Base-by-base conservation (phyloP, 1,140 invertebrate species). In the Thaumatotibia leucotreta region DNA sequence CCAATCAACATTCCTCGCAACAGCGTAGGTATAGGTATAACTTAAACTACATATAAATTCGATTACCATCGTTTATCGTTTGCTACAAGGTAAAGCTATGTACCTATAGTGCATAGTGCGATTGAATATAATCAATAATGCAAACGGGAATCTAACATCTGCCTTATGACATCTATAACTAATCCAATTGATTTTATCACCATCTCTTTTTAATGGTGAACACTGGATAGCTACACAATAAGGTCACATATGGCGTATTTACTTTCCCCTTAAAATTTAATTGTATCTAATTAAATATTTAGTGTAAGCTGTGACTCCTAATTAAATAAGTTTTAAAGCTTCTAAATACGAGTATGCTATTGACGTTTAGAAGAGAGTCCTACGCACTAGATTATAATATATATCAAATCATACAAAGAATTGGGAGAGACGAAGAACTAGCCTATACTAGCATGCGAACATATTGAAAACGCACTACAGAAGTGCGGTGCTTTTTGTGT, bases 321-420 rank as follows among this genome's bases (percentile, higher is more conserved):
- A 29, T 29, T 2, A 29, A 6, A 2, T 29, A 29, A 29, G 27
- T 49, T n/a, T n/a, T n/a, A n/a, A n/a, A n/a, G n/a, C n/a, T 52
- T 52, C 17, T 52, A 22, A 52, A 20, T 52, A 39, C 14, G 14
- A 39, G 9, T 4, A 49, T 49, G 8, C 39, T 23, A 52, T 52
- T 52, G 49, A 52, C 49, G 22, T 52, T 52, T 52, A 52, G 49
- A 52, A 52, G 49, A 52, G 49, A 52, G 49, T 33, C 49, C 22
- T 52, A 52, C n/a, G 11, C 6, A 33, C 32, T 33, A 33, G n/a
- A n/a, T n/a, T n/a, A n/a, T n/a, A n/a, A n/a, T n/a, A n/a, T n/a
- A n/a, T n/a, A n/a, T n/a, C n/a, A n/a, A n/a, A n/a, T n/a, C n/a
- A n/a, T n/a, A n/a, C n/a, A n/a, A 29, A 29, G 27, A 29, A 29